Base-by-base conservation (phyloP, 2,113 vertebrate species). In the Felis catus region DNA sequence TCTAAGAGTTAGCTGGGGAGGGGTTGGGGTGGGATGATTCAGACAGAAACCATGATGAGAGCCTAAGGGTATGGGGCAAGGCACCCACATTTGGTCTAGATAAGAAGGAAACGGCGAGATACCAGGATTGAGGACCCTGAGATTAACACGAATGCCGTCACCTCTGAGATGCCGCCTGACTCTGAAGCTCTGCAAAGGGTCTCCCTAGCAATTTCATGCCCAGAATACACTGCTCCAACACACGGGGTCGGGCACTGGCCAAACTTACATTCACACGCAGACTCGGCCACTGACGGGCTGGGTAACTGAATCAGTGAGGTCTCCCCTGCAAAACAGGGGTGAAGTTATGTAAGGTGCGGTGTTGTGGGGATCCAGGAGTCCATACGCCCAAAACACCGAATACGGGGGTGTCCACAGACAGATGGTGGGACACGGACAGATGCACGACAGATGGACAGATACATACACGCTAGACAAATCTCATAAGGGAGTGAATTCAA, bases 11-110 rank as follows among this genome's bases (percentile, higher is more conserved):
- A 45, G 19, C 82, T 41, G 41, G 23, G 82, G 66, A 88, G 76
- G n/a, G 21, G n/a, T 16, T 14, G 80, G 65, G 68, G 31, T 39
- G 45, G 45, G 8, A n/a, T 25, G 41, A 95, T 86, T 93, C 71
- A 96, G 81, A 91, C 6, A 93, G 82, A 95, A 88, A 83, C 90
- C 21, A 31, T 8, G 65, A 66, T 87, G 61, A 71, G 19, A 88
- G 31, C 15, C 53, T 14, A 53, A 74, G 48, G n/a, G 70, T 10
- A 27, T 53, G 61, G 71, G 76, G 39, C 39, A 27, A 66, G 33
- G 51, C 23, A 39, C 8, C 78, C 51, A 71, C 81, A 53, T 41
- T 80, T 80, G 36, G n/a, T 39, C 94, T 93, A 39, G 55, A 53
- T 61, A 15, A 31, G 74, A 23, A 88, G 41, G 74, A 91, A 94